Evolutionary conservation across 1,140 invertebrate genomes (phyloP).

Genomic region (Drosophila punjabiensis): DNA sequence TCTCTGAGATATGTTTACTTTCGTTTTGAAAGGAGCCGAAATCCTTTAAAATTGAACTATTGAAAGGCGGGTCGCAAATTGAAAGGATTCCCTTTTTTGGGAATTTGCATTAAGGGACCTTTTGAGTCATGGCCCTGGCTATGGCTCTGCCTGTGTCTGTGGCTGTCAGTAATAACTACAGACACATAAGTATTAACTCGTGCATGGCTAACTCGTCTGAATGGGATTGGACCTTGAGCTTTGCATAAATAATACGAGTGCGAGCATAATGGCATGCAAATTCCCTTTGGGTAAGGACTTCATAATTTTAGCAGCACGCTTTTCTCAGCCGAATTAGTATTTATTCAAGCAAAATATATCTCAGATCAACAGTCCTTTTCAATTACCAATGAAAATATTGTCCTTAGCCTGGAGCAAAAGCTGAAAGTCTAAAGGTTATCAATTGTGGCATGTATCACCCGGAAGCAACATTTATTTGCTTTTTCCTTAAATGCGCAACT

Average conservation of each 20-base stretch:
- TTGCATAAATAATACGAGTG: constrained; percentile 36
- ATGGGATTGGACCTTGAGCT: constrained; percentile 32
- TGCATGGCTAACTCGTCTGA: constrained; percentile 24
- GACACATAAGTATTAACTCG: constrained; percentile 30
- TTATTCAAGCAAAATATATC: constrained; percentile 33
- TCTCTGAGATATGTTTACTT: constrained; percentile 31
- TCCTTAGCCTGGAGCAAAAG: not conserved
- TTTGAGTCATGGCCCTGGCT: constrained; percentile 6
- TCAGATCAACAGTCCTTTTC: not conserved
- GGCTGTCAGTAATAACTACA: constrained; percentile 35
- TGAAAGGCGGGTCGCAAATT: constrained; percentile 5
- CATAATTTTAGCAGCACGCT: constrained; percentile 30
- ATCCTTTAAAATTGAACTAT: constrained; percentile 48
- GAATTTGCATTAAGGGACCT: constrained; percentile 33
- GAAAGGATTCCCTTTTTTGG: constrained; percentile 33
- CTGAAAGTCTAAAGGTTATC: not conserved
- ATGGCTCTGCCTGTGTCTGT: not conserved
- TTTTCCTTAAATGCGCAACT: not conserved
- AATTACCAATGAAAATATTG: constrained; percentile 18
- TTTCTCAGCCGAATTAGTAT: constrained; percentile 28
- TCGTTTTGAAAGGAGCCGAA: constrained; percentile 24
- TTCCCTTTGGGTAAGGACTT: constrained; percentile 19
- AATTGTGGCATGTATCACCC: not conserved
- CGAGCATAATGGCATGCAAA: constrained; percentile 33
- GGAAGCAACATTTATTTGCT: not conserved